Percentiles rank a stretch among this genome's conserved stretches.
These are phyloP conservation scores for Tetrapedia diversipes DNA, from an alignment of 2,888 invertebrate species.

Conservation along the genomic window DNA sequence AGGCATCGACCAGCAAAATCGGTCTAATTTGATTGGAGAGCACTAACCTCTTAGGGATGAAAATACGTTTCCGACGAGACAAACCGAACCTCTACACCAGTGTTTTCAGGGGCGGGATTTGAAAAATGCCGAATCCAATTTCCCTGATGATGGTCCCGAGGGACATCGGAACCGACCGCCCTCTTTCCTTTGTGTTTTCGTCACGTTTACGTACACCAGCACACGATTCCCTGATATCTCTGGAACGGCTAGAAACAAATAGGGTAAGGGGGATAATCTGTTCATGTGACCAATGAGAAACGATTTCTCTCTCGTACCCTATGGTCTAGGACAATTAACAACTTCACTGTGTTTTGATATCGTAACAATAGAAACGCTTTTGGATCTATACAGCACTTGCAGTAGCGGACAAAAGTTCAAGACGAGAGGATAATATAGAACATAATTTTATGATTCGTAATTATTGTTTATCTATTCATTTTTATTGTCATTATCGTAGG, in stretches of 20 bases:
- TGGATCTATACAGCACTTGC: no score
- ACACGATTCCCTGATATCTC: conserved; percentile 29
- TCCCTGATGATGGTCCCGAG: conserved; percentile 80
- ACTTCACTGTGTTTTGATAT: no score
- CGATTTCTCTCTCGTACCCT: conserved; percentile 53
- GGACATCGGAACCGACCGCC: conserved; percentile 61
- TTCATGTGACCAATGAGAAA: conserved; percentile 63
- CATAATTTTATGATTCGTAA: no score
- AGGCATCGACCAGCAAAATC: conserved; percentile 51
- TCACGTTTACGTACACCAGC: conserved; percentile 60
- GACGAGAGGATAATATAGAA: no score
- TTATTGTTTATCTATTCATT: no score
- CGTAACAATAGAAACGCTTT: no score
- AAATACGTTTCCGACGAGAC: conserved; percentile 61
- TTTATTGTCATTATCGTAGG: no score
- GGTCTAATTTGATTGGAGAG: conserved; percentile 65
- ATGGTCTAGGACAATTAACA: no score
- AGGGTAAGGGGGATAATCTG: conserved; percentile 71
- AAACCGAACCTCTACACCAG: conserved; percentile 53
- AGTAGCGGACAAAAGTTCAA: no score
- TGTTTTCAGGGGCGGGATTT: conserved; percentile 69
- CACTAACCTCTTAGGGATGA: conserved; percentile 62
- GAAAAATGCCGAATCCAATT: conserved; percentile 81
- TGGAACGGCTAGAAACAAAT: conserved; percentile 76
- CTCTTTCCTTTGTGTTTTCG: conserved; percentile 66